Conservation (phyloP, 2,797 vertebrate species). For the Megalops cyprinoides region DNA sequence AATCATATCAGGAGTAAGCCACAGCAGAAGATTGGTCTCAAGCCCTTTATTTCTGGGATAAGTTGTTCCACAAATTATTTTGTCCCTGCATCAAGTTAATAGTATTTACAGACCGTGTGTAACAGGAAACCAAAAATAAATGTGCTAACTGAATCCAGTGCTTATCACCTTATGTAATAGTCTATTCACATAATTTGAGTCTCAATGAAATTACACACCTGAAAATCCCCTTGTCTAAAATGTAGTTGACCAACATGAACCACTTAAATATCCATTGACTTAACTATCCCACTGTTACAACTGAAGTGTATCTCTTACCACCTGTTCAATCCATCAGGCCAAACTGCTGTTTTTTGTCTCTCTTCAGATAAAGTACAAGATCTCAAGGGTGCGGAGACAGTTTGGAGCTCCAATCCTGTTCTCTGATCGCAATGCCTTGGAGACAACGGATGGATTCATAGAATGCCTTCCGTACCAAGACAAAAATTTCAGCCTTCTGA, state of each 20-base stretch:
- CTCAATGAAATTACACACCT: background rate
- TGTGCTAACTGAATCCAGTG: background rate
- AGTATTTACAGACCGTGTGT: background rate
- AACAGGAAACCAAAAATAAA: background rate
- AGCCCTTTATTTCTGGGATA: background rate
- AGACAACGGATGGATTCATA: conserved; percentile 66
- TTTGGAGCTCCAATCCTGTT: conserved; percentile 75
- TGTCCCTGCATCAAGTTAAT: background rate
- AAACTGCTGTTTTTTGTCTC: background rate
- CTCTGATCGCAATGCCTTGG: conserved; percentile 70
- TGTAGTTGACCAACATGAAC: background rate
- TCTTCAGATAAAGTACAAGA: conserved; percentile 75
- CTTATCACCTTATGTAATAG: background rate
- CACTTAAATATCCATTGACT: background rate
- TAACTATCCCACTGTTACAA: background rate
- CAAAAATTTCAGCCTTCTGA: conserved; percentile 77
- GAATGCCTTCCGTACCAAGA: conserved; percentile 81
- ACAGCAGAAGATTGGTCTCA: background rate
- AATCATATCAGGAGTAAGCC: background rate
- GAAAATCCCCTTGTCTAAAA: background rate
- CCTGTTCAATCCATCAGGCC: background rate
- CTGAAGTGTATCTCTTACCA: background rate
- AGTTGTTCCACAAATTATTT: background rate
- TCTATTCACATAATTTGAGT: background rate
- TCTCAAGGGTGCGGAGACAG: conserved; percentile 71